Evolutionary conservation across 2,113 vertebrate species (phyloP).

Genomic region (Tupaia tana): DNA sequence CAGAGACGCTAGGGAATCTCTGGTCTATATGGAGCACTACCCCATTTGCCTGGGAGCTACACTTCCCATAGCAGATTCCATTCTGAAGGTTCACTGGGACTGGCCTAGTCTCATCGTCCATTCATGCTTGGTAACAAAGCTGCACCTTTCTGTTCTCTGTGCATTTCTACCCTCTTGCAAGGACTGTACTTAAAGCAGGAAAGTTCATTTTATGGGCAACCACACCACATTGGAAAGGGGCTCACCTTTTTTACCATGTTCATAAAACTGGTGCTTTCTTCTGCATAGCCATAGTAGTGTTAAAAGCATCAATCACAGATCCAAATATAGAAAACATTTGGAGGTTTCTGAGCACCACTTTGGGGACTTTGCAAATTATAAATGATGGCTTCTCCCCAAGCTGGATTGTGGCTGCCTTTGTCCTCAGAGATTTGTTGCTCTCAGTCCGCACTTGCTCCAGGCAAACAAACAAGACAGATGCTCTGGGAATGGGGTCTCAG

Average conservation of each 20-base stretch:
- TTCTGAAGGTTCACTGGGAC: not conserved
- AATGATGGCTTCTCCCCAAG: constrained; percentile 42
- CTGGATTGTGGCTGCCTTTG: constrained; percentile 38
- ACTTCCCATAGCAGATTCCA: not conserved
- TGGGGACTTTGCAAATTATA: constrained; percentile 65
- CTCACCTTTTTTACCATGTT: constrained; percentile 70
- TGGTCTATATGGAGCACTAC: not conserved
- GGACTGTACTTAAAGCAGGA: constrained; percentile 71
- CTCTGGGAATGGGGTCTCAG: not conserved
- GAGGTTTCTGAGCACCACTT: constrained; percentile 55
- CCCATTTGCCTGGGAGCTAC: not conserved
- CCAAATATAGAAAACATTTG: constrained; percentile 31
- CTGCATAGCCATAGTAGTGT: not conserved
- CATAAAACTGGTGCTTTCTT: constrained; percentile 32
- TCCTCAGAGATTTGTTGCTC: constrained; percentile 22
- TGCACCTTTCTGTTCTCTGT: constrained; percentile 64
- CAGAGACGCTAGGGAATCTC: not conserved
- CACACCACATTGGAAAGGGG: constrained; percentile 69
- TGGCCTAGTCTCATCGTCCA: constrained; percentile 56
- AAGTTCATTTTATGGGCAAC: constrained; percentile 78
- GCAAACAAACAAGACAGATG: constrained; percentile 54
- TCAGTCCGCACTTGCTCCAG: not conserved
- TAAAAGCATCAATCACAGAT: not conserved
- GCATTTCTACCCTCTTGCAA: not conserved
- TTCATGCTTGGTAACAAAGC: constrained; percentile 54